Conservation (phyloP, 1,140 invertebrate genomes). For the Melitaea cinxia region DNA sequence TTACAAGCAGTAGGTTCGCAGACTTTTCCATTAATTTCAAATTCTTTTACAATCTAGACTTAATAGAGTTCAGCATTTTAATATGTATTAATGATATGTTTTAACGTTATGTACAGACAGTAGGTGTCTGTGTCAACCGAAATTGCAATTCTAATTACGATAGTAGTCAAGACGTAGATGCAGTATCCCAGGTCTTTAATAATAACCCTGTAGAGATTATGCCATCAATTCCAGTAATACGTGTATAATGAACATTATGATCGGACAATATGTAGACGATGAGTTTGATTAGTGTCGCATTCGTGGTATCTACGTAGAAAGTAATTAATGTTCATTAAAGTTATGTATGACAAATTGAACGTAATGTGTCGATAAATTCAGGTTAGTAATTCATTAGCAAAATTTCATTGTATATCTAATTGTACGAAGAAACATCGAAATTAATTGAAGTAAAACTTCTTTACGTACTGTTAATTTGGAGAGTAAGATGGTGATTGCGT, state of each 20-base stretch:
- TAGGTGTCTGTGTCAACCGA: not conserved
- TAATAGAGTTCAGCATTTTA: not conserved
- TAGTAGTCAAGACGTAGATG: constrained; percentile 1
- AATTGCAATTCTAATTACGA: not conserved
- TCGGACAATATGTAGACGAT: constrained; percentile 9
- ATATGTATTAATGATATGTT: not conserved
- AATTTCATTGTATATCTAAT: too few species aligned
- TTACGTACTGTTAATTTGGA: too few species aligned
- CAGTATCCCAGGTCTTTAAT: constrained; percentile 2
- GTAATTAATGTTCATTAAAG: not conserved
- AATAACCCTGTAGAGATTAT: constrained; percentile 18
- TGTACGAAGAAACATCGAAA: too few species aligned
- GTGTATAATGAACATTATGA: constrained; percentile 5
- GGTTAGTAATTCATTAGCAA: not conserved
- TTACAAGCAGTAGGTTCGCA: not conserved
- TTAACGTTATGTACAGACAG: not conserved
- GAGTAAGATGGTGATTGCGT: too few species aligned
- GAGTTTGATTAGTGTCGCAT: constrained; percentile 16
- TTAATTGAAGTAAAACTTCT: too few species aligned
- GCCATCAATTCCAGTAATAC: constrained; percentile 13
- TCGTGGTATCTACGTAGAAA: constrained; percentile 1
- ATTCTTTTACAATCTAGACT: too few species aligned
- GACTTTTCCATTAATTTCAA: too few species aligned
- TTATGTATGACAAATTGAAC: not conserved
- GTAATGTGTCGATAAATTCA: not conserved